Evolutionary conservation across 2,113 vertebrate species (phyloP).

Genomic region (Gila orcuttii): DNA sequence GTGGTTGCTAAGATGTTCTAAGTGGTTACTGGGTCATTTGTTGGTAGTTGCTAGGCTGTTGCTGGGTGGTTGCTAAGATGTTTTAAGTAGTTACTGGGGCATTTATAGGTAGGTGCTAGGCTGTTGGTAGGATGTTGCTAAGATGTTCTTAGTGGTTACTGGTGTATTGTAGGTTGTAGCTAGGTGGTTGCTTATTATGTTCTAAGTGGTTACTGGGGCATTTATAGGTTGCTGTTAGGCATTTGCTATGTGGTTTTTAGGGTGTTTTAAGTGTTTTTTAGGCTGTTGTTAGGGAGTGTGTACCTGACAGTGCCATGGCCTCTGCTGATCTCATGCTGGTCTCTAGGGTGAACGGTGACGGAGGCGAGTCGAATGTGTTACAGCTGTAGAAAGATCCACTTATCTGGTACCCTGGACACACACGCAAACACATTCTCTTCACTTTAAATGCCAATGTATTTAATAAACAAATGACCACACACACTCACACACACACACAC

Average conservation of each 20-base stretch:
- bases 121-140: rapidly evolving
- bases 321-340: conserved; percentile 86
- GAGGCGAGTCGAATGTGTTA: conserved; percentile 86
- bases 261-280: background rate
- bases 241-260: background rate
- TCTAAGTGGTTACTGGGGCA: background rate
- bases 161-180: background rate
- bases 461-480: background rate
- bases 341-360: conserved; percentile 83
- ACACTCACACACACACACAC: too few species aligned
- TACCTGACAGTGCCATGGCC: conserved; percentile 86
- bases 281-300: background rate
- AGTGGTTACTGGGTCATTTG: background rate
- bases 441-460: background rate
- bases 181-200: conserved; percentile 40
- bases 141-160: too few species aligned
- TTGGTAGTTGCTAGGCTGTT: background rate
- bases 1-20: background rate
- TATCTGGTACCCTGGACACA: conserved; percentile 90
- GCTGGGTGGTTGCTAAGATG: background rate
- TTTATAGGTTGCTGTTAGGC: background rate
- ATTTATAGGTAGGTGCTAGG: background rate
- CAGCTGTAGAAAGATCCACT: conserved; percentile 94
- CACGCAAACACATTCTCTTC: background rate
- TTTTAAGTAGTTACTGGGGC: background rate